Percentiles rank a stretch among this genome's conserved stretches.
Evolutionary conservation across 2,113 vertebrate genomes (phyloP).

Genomic region (Myodes glareolus): DNA sequence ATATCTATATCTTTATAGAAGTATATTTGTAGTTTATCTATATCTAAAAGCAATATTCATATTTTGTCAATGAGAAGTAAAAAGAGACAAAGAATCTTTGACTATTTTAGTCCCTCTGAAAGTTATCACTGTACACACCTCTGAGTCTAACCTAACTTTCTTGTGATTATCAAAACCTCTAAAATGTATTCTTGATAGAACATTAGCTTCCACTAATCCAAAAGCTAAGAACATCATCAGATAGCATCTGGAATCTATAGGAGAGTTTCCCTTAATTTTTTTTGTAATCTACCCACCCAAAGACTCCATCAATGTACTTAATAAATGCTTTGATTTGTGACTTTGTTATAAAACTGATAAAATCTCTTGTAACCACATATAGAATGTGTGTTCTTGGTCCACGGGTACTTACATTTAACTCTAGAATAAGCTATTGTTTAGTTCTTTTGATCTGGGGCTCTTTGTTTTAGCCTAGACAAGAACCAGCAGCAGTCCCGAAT

Average conservation of each 20-base stretch:
- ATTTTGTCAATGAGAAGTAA: neutral
- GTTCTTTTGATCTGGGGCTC: neutral
- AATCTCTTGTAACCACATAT: neutral
- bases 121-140: neutral
- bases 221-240: neutral
- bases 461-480: neutral
- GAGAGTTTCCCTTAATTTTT: neutral
- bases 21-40: neutral
- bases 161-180: neutral
- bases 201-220: neutral
- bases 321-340: neutral
- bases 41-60: neutral
- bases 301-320: neutral
- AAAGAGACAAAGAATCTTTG: neutral
- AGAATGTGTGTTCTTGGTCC: neutral
- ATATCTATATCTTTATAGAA: neutral
- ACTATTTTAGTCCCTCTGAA: neutral
- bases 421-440: neutral
- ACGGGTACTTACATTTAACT: neutral
- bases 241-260: neutral
- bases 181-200: neutral
- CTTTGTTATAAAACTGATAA: neutral
- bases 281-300: neutral
- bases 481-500: neutral
- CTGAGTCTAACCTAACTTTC: neutral